Base-by-base conservation (phyloP, 2,888 invertebrate genomes). In the Hirtodrosophila duncani region DNA sequence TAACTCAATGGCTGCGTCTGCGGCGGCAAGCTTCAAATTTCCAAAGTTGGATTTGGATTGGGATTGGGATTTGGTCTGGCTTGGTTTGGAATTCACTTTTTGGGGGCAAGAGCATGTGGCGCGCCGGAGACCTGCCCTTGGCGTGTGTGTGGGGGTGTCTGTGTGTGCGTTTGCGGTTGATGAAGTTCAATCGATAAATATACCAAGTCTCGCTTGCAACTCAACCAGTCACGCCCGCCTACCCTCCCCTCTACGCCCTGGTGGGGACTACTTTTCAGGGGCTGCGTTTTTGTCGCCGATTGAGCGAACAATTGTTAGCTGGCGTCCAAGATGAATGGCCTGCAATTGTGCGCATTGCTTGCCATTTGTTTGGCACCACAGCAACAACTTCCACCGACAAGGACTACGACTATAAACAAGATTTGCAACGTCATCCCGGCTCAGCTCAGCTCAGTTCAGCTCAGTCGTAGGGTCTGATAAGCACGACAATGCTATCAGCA, bases 341-440 rank as follows among this genome's bases (percentile, higher is more conserved):
- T 75, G 80, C 80, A 72, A 75, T 72, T 79, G 71, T 62, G 67
- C 71, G 48, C 71, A 71, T 64, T 51, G 80, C 59, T 51, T 46
- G 59, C 62, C 80, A 79, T 72, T 72, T 72, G 72, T 72, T 75
- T 65, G 21, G 33, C 23, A 37, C 46, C 58, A 51, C 70, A 53
- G 48, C 39, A 58, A 53, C 57, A 43, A 43, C 70, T n/a, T n/a
- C n/a, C n/a, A n/a, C n/a, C n/a, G n/a, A n/a, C n/a, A n/a, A n/a
- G n/a, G n/a, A n/a, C n/a, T n/a, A n/a, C n/a, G n/a, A 27, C 9
- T 3, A 24, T n/a, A n/a, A n/a, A n/a, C n/a, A n/a, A n/a, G n/a
- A n/a, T n/a, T n/a, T n/a, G n/a, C n/a, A n/a, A n/a, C n/a, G n/a
- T n/a, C n/a, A n/a, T n/a, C n/a, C n/a, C n/a, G n/a, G n/a, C n/a